Evolutionary conservation across 2,888 invertebrate species (phyloP).

Genomic region (Adelognathus sp.): DNA sequence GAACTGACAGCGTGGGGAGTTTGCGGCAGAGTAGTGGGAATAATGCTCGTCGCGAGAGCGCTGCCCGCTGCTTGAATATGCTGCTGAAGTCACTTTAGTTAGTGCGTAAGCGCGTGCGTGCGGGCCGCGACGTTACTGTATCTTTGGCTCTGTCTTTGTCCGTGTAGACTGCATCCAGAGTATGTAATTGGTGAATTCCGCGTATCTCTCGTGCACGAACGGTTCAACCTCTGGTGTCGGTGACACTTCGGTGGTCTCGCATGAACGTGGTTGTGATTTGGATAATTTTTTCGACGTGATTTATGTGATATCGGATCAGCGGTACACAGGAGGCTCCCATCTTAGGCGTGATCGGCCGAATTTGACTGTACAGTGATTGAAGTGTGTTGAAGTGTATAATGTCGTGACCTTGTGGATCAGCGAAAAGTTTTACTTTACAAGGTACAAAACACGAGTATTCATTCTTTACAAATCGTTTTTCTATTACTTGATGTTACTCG

Average conservation of each 20-base stretch:
- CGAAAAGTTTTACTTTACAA: neutral
- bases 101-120: slow-evolving; percentile 38
- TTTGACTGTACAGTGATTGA: neutral
- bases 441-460: neutral
- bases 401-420: neutral
- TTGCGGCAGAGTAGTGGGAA: slow-evolving; percentile 29
- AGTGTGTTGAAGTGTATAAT: neutral
- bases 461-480: neutral
- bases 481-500: neutral
- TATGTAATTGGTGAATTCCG: neutral
- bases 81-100: slow-evolving; percentile 31
- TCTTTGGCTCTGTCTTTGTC: neutral
- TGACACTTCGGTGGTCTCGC: neutral
- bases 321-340: neutral
- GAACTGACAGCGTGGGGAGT: neutral
- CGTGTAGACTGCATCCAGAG: neutral
- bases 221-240: neutral
- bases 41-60: slow-evolving; percentile 32
- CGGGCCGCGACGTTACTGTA: slow-evolving; percentile 1
- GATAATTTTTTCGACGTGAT: neutral
- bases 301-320: neutral
- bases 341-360: neutral
- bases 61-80: slow-evolving; percentile 35
- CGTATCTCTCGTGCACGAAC: neutral
- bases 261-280: neutral